A percentile compares a stretch with the other conserved stretches of the same genome.
These are phyloP conservation scores for Trachurus trachurus DNA, from an alignment of 2,797 vertebrate genomes.

Conservation along the genomic window DNA sequence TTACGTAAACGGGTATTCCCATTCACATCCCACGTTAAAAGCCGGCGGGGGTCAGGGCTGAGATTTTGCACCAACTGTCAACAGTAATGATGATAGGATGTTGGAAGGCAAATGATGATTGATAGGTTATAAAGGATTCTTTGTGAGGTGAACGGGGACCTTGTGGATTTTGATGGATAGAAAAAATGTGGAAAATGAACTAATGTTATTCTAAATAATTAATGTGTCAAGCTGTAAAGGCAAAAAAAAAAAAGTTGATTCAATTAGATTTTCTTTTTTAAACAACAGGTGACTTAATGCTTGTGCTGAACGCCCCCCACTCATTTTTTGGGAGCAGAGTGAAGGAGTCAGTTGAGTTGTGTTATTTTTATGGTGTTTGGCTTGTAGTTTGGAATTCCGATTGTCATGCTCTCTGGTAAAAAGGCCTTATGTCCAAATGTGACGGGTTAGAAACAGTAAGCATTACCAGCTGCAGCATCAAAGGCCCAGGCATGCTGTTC, in stretches of 20 bases:
- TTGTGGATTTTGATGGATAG: slow-evolving; percentile 5
- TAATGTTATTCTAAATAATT: slow-evolving; percentile 60
- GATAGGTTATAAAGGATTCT: slow-evolving; percentile 57
- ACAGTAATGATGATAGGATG: slow-evolving; percentile 33
- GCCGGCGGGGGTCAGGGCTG: slow-evolving; percentile 31
- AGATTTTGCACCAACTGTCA: slow-evolving; percentile 21
- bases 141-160: slow-evolving; percentile 48
- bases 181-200: slow-evolving; percentile 43
- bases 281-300: slow-evolving; percentile 47
- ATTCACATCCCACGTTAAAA: slow-evolving; percentile 50
- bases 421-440: slow-evolving; percentile 69
- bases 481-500: slow-evolving; percentile 75
- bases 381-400: slow-evolving; percentile 83
- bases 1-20: slow-evolving; percentile 41
- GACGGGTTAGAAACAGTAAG: slow-evolving; percentile 79
- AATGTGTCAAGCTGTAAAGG: slow-evolving; percentile 46
- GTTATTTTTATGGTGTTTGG: slow-evolving; percentile 83
- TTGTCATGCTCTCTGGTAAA: slow-evolving; percentile 81
- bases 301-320: slow-evolving; percentile 45
- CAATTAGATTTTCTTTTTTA: slow-evolving; percentile 13
- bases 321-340: slow-evolving; percentile 54
- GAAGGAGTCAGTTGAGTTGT: slow-evolving; percentile 68
- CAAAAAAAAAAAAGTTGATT: slow-evolving; percentile 26
- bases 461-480: slow-evolving; percentile 85
- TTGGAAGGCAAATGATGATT: slow-evolving; percentile 44